Conservation (phyloP, 1,140 invertebrate genomes). For the Samia ricini region DNA sequence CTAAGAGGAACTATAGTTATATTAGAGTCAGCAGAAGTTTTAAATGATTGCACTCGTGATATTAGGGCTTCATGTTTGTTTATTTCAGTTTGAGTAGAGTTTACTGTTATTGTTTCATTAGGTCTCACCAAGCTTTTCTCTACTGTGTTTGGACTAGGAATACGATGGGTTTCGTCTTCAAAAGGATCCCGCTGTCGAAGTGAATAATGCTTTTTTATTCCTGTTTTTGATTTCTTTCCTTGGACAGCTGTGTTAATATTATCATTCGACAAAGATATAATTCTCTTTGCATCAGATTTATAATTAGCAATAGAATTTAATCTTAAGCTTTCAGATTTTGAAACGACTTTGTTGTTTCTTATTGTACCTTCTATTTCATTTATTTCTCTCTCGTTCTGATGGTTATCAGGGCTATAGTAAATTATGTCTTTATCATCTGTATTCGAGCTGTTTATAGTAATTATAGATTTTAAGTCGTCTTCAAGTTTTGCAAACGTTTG, state of each 20-base stretch:
- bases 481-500: slow-evolving; percentile 63
- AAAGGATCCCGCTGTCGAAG: slow-evolving; percentile 70
- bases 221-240: slow-evolving; percentile 47
- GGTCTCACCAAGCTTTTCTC: slow-evolving; percentile 41
- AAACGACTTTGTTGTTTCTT: slow-evolving; percentile 67
- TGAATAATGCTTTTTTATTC: slow-evolving; percentile 74
- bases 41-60: slow-evolving; percentile 69
- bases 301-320: slow-evolving; percentile 37
- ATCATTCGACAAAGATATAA: slow-evolving; percentile 63
- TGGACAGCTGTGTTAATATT: slow-evolving; percentile 50
- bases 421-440: slow-evolving; percentile 49
- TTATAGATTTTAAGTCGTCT: slow-evolving; percentile 70
- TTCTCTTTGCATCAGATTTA: slow-evolving; percentile 49
- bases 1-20: slow-evolving; percentile 72
- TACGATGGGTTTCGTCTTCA: slow-evolving; percentile 46
- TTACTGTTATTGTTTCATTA: slow-evolving; percentile 18
- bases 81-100: slow-evolving; percentile 42
- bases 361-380: slow-evolving; percentile 75
- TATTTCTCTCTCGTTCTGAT: slow-evolving; percentile 73
- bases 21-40: slow-evolving; percentile 64
- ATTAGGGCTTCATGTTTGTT: slow-evolving; percentile 52
- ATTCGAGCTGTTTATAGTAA: slow-evolving; percentile 66
- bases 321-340: slow-evolving; percentile 67
- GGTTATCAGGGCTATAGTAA: slow-evolving; percentile 54
- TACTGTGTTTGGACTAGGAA: slow-evolving; percentile 58